Evolutionary conservation across 1,140 invertebrate genomes (phyloP).

Genomic region (Helicoverpa zea): DNA sequence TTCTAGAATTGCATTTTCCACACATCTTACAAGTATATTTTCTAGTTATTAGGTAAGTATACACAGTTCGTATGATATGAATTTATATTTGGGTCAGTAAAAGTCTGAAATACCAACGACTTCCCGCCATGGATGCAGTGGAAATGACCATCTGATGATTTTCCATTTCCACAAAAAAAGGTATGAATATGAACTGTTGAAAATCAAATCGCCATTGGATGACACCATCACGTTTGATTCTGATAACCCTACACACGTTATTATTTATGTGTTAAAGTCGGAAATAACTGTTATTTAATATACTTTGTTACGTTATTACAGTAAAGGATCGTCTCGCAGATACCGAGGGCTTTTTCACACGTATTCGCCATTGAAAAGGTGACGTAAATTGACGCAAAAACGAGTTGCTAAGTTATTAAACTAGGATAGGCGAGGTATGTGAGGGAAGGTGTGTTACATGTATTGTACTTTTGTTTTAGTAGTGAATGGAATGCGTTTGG

Average conservation of each 20-base stretch:
- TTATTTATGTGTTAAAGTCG: conserved; percentile 40
- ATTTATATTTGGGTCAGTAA: too few species aligned
- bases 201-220: neutral
- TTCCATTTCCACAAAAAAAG: too few species aligned
- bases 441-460: neutral
- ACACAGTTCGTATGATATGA: too few species aligned
- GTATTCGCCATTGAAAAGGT: conserved; percentile 13
- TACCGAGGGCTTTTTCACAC: conserved; percentile 29
- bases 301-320: conserved; percentile 35
- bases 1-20: too few species aligned
- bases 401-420: too few species aligned
- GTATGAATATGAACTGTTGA: neutral
- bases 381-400: neutral
- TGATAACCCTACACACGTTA: conserved; percentile 25
- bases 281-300: conserved; percentile 48
- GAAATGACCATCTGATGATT: too few species aligned
- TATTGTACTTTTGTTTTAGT: neutral
- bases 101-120: too few species aligned
- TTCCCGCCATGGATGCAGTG: too few species aligned
- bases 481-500: neutral
- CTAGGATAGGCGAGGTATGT: conserved; percentile 11
- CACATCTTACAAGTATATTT: too few species aligned
- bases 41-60: too few species aligned
- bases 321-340: conserved; percentile 4
- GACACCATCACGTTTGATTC: neutral